Evolutionary conservation across 2,797 vertebrate species (phyloP), one percentile per base, ranked within the genome.

Genomic region (Uromys caudimaculatus): DNA sequence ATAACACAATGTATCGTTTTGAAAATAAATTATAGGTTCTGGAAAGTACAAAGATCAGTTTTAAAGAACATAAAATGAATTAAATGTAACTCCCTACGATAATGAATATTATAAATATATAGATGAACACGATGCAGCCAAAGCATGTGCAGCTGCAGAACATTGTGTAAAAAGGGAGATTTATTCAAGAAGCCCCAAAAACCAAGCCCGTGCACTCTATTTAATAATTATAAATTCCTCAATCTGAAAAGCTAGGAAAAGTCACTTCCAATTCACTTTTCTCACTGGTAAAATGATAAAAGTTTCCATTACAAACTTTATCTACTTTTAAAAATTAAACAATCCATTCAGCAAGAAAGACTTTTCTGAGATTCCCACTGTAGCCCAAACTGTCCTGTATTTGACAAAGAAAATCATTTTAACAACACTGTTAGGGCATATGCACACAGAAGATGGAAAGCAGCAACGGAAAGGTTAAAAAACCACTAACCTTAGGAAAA

Each of bases 1-100:
- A 69, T 52, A 64, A 76, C n/a, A 83, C 29, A 92, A 60, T 54
- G 44, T 19, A 88, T 77, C 1, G 75, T 27, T 81, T 32, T 76
- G 41, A 84, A 95, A 64, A 79, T 78, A 82, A 93, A 85, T 76
- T 82, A 84, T 7, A 69, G 32, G 82, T 77, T 50, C 35, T 75
- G 2, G 6, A 76, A n/a, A 76, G 16, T 69, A 41, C 83, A 56
- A 91, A 96, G 41, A 79, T 35, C 23, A 89, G 64, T 67, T 85
- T 94, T 84, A 60, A 44, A 84, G 16, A 71, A 16, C 27, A 54
- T 93, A 81, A 83, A 91, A 86, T 56, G 7, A 89, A 47, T 27
- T 92, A 79, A 75, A 91, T 32, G 73, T 23, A 87, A 88, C 86
- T 85, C 58, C 3, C 56, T 60, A 35, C 69, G 16, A 94, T 83